A percentile compares a stretch with the other conserved stretches of the same genome.
These are phyloP conservation scores for Neodon shergylaensis DNA, from an alignment of 2,113 vertebrate species.

Conservation along the genomic window DNA sequence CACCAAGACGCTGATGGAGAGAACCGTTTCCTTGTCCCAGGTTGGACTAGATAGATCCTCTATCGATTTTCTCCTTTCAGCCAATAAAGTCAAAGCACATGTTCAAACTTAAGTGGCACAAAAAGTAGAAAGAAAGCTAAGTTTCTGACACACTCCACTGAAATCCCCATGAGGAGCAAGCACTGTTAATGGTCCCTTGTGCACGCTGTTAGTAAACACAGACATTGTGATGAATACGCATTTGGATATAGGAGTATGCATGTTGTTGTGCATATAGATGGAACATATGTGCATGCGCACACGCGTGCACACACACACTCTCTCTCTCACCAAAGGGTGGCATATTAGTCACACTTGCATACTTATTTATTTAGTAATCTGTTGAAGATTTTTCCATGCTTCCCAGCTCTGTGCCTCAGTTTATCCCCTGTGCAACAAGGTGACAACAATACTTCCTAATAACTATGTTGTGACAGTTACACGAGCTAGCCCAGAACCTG, in stretches of 20 bases:
- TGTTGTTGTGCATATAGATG: background rate
- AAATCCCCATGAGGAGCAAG: background rate
- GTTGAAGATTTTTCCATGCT: background rate
- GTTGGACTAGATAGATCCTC: conserved; percentile 78
- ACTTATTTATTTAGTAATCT: conserved; percentile 11
- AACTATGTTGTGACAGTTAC: background rate
- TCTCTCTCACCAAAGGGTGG: background rate
- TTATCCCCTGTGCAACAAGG: background rate
- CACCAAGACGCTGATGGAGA: conserved; percentile 97
- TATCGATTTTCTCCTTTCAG: background rate
- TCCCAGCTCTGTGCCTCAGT: background rate
- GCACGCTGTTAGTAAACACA: background rate
- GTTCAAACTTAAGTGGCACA: background rate
- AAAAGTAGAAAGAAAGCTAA: background rate
- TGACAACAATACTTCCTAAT: background rate
- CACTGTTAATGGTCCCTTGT: background rate
- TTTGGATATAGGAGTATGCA: background rate
- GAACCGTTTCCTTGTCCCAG: conserved; percentile 96
- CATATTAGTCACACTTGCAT: background rate
- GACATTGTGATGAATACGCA: background rate
- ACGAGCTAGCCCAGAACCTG: background rate
- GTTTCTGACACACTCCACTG: background rate
- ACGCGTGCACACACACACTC: rapidly evolving
- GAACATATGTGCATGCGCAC: no score
- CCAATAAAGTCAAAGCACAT: background rate